Base-by-base conservation (phyloP, 2,888 invertebrate species). In the Biston betularia region DNA sequence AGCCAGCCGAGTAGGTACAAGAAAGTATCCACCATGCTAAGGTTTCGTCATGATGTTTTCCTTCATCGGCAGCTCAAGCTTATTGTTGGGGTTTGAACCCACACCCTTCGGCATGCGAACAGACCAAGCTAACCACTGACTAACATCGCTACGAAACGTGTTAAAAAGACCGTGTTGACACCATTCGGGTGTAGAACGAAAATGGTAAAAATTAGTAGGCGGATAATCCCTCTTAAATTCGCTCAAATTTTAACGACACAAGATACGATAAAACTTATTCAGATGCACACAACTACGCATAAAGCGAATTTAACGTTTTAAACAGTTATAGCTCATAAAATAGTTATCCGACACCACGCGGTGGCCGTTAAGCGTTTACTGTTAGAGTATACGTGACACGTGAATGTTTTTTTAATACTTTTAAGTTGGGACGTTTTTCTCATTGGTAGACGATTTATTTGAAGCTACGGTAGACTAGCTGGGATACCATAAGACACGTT, bases 291-390 rank as follows among this genome's bases (percentile, higher is more conserved):
- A 75, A 84, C 81, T 80, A 78, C 79, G 71, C 79, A 83, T 84
- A 82, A 83, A 82, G 73, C 76, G 72, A 75, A 73, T 73, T 75
- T 76, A 79, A 81, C 83, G 85, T 82, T 82, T 84, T 83, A 84
- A 87, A 84, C 80, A 81, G 87, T 88, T 88, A 89, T 87, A 76
- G 84, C 79, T 65, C 83, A 83, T 88, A 87, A 88, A 89, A 84
- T 81, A 68, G 83, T 82, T 83, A 84, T 84, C 83, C 80, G 78
- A 78, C 69, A 76, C 81, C 76, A 24, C 24, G 66, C 74, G 83
- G 85, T 82, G 78, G 80, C 82, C 81, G 81, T 82, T 83, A 85
- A 86, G 81, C 80, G 84, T 83, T 86, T 80, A 84, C 79, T 76
- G 84, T 80, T 79, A 77, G 82, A 85, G 81, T 76, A 84, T 82